Evolutionary conservation across 2,888 invertebrate genomes (phyloP), one percentile per base, ranked within the genome.

Genomic region (Oeneis ivallda): DNA sequence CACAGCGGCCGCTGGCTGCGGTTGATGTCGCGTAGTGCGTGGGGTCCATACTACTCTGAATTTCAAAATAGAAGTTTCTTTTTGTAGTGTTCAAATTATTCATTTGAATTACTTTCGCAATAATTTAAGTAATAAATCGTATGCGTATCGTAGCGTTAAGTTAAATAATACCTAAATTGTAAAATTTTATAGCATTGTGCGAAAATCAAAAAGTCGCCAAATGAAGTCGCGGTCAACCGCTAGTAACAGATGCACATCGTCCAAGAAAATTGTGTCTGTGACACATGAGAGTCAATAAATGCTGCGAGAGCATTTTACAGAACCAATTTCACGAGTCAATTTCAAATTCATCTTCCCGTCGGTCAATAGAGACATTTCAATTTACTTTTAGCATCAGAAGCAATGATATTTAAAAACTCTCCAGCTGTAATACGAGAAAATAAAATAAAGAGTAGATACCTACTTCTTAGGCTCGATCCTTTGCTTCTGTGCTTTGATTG

Each of bases 401-500:
- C 64, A 62, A 62, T 64, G 76, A 75, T 81, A 80, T 81, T 82
- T 80, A 78, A 79, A 79, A 79, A 80, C 78, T 81, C 72, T 73
- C 76, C 70, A 73, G 76, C 79, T 80, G 80, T 82, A 80, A 81
- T 81, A 78, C 79, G 74, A 76, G 70, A 71, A 61, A 84, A 61
- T 52, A 72, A 83, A 84, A 84, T 80, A 76, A 77, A 81, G 78
- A 80, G 79, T 56, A 1, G 58, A 5, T 1, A 26, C 26, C 2
- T 56, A 75, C 67, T 76, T 77, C 80, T 82, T 79, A 83, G 81
- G 78, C 76, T 73, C 78, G 80, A 82, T 84, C 79, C 79, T 81
- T 82, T n/a, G 79, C 76, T 82, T 82, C 81, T 78, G 77, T 77
- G 82, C 88, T 88, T 88, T 86, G 88, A 90, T 90, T 88, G 87